These are phyloP conservation scores for Tenthredo notha DNA, from an alignment of 2,888 invertebrate genomes.

Conservation along the genomic window DNA sequence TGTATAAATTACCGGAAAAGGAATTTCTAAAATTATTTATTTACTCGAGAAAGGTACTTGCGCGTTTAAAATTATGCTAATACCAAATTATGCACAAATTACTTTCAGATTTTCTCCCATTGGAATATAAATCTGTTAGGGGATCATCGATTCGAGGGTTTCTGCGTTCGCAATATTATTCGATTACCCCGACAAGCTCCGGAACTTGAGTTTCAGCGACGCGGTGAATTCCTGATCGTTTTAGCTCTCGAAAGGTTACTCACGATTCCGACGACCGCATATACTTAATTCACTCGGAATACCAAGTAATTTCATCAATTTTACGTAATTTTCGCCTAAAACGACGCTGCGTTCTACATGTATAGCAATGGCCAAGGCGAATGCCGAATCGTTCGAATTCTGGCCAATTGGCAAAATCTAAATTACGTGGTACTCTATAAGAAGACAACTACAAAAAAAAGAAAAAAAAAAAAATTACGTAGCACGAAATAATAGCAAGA, in stretches of 20 bases:
- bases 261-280: constrained; percentile 8
- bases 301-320: constrained; percentile 32
- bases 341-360: background rate
- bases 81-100: constrained; percentile 33
- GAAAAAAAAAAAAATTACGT: background rate
- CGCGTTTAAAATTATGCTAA: constrained; percentile 33
- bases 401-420: background rate
- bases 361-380: background rate
- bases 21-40: constrained; percentile 4
- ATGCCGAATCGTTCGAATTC: background rate
- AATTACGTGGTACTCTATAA: background rate
- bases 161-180: constrained; percentile 38
- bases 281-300: constrained; percentile 30
- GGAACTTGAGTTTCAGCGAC: constrained; percentile 37
- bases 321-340: background rate
- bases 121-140: constrained; percentile 42
- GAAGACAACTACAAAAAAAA: background rate
- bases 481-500: background rate
- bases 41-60: background rate
- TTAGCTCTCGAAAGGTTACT: constrained; percentile 33
- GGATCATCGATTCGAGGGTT: constrained; percentile 35
- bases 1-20: background rate
- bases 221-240: constrained; percentile 38
- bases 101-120: constrained; percentile 37
- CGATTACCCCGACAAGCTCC: constrained; percentile 28